Conservation (phyloP, 2,888 invertebrate genomes). For the Pasiphila rectangulata region DNA sequence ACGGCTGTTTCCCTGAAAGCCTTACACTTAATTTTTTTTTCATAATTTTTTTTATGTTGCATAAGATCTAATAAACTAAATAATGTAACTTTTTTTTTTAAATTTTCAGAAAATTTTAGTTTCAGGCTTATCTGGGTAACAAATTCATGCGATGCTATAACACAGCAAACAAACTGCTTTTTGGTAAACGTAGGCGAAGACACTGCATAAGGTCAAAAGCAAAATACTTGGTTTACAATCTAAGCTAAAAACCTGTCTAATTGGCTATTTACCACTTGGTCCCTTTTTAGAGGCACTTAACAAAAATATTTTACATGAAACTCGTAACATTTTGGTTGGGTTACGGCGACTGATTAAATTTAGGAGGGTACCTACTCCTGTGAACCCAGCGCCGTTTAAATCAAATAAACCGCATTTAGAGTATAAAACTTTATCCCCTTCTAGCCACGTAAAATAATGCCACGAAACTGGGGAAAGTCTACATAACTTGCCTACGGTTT, state of each 20-base stretch:
- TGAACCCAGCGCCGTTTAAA: conserved; percentile 44
- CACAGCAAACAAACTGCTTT: too few species aligned
- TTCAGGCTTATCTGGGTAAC: too few species aligned
- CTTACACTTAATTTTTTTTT: too few species aligned
- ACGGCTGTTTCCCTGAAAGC: too few species aligned
- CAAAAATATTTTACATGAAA: conserved; percentile 27
- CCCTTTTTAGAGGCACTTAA: conserved; percentile 24
- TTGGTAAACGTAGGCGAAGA: too few species aligned
- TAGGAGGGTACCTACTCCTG: conserved; percentile 36
- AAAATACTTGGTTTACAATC: conserved; percentile 18
- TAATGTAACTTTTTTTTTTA: too few species aligned
- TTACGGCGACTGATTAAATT: conserved; percentile 44
- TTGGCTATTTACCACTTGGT: conserved; percentile 23
- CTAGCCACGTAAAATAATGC: conserved; percentile 55
- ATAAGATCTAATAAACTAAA: too few species aligned
- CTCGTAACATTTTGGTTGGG: conserved; percentile 39
- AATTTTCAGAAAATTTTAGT: too few species aligned
- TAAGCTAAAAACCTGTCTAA: conserved; percentile 17
- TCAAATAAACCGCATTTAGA: conserved; percentile 56
- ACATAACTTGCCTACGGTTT: conserved; percentile 48
- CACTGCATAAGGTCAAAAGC: background rate
- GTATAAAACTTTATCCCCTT: conserved; percentile 52
- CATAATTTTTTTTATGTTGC: too few species aligned
- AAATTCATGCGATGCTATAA: too few species aligned
- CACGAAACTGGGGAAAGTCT: conserved; percentile 49